Percentiles rank a stretch among this genome's conserved stretches.
Conservation (phyloP, 1,140 invertebrate species). For the Apis dorsata region DNA sequence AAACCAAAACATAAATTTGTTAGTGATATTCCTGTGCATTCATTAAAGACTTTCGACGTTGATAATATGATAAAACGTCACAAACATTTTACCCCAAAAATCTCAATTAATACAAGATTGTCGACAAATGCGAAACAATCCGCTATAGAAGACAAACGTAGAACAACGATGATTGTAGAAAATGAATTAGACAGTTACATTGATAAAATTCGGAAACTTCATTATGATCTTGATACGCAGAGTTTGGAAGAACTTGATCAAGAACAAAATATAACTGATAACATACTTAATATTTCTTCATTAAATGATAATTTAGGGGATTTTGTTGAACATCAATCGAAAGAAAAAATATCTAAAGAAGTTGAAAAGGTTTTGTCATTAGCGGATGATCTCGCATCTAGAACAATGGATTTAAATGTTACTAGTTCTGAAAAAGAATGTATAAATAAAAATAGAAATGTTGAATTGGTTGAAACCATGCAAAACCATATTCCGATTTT, state of each 20-base stretch:
- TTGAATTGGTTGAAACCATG: background rate
- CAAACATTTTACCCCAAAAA: background rate
- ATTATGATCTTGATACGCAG: conserved; percentile 53
- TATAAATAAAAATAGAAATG: conserved; percentile 19
- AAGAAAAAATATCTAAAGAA: conserved; percentile 31
- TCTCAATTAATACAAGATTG: background rate
- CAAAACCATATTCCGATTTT: conserved; percentile 14
- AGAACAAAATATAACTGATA: conserved; percentile 74
- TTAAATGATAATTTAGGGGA: conserved; percentile 66
- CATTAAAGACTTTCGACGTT: conserved; percentile 27
- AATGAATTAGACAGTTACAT: conserved; percentile 73
- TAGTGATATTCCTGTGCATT: background rate
- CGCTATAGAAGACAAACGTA: background rate
- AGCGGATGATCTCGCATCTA: conserved; percentile 58
- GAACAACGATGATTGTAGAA: conserved; percentile 44
- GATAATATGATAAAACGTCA: conserved; percentile 28
- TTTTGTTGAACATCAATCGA: conserved; percentile 41
- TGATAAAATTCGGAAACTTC: conserved; percentile 69
- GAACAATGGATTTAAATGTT: conserved; percentile 8
- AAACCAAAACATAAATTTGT: conserved; percentile 12
- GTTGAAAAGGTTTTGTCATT: conserved; percentile 55
- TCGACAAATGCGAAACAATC: background rate
- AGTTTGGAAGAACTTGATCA: conserved; percentile 68
- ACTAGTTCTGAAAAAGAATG: no score
- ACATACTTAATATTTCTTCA: conserved; percentile 70